These are phyloP conservation scores for Yponomeuta cagnagella DNA, from an alignment of 2,888 invertebrate species.

Conservation along the genomic window DNA sequence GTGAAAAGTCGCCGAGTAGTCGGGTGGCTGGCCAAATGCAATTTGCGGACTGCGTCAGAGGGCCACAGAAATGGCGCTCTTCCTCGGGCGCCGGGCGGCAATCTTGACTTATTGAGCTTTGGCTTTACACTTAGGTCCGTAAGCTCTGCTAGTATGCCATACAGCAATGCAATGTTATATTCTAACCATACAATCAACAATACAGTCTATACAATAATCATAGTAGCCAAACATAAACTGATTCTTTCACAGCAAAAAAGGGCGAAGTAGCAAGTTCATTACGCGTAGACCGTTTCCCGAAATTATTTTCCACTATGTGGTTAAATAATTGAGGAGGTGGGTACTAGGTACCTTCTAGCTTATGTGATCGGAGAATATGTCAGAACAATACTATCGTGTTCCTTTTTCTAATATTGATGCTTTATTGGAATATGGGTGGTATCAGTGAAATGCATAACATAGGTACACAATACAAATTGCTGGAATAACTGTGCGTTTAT, in stretches of 20 bases:
- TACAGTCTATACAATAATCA: too few species aligned
- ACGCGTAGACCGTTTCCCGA: background rate
- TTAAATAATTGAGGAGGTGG: background rate
- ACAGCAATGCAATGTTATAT: too few species aligned
- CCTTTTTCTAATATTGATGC: background rate
- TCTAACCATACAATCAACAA: too few species aligned
- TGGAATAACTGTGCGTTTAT: background rate
- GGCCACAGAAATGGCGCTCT: constrained; percentile 41
- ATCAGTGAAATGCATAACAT: too few species aligned
- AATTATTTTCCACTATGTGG: background rate
- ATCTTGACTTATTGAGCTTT: constrained; percentile 44
- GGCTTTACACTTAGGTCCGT: background rate
- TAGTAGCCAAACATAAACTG: too few species aligned
- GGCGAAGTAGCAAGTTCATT: too few species aligned
- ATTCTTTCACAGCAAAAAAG: too few species aligned
- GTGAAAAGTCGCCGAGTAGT: constrained; percentile 20
- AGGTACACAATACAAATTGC: too few species aligned
- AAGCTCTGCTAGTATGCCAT: background rate
- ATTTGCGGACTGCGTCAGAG: constrained; percentile 40
- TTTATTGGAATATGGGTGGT: background rate
- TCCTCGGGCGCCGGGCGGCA: constrained; percentile 28
- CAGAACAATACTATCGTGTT: background rate
- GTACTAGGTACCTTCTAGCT: background rate
- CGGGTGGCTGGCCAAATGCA: constrained; percentile 46
- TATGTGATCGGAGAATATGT: background rate